Evolutionary conservation across 2,113 vertebrate species (phyloP), one percentile per base, ranked within the genome.

Genomic region (Zosterops lateralis): DNA sequence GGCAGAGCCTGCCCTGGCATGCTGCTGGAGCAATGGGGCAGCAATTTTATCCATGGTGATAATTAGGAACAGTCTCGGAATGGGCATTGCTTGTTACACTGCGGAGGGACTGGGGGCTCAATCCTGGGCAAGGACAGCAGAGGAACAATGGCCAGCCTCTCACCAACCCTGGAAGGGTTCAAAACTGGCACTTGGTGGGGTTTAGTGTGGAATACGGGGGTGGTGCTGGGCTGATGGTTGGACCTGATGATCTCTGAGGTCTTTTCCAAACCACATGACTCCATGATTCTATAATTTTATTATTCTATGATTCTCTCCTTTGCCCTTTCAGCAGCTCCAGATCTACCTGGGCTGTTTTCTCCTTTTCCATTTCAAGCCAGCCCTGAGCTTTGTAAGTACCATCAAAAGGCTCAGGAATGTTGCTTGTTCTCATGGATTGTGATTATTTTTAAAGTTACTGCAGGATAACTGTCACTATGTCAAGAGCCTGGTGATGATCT

Each of bases 401-500:
- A 61, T 21, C 2, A 5, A 38, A 44, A 65, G 51, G 29, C 48
- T 38, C 0, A 0, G 32, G 64, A 26, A 83, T 62, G 87, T 42
- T 21, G 25, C 9, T 73, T 56, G 17, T 73, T 21, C 28, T n/a
- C 29, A 0, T 77, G 90, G 86, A 72, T 81, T 89, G 44, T n/a
- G 89, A 74, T 90, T 68, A 60, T 80, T 94, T 93, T 64, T 85
- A 13, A 83, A 81, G 86, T 62, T 71, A 45, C 86, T 50, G 60
- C 74, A 72, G 94, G 71, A 72, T 87, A 95, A 94, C 89, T 80
- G 62, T 71, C 80, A 44, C 66, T 21, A 36, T 40, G 86, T 66
- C 81, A 72, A 94, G 89, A 88, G 78, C 67, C 84, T 83, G 83
- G 22, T 32, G 68, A 36, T 3, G 4, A 74, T 85, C 82, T 93